phyloP scores from a whole-genome alignment of 2,797 vertebrate species.

The Kryptopterus vitreolus region DNA sequence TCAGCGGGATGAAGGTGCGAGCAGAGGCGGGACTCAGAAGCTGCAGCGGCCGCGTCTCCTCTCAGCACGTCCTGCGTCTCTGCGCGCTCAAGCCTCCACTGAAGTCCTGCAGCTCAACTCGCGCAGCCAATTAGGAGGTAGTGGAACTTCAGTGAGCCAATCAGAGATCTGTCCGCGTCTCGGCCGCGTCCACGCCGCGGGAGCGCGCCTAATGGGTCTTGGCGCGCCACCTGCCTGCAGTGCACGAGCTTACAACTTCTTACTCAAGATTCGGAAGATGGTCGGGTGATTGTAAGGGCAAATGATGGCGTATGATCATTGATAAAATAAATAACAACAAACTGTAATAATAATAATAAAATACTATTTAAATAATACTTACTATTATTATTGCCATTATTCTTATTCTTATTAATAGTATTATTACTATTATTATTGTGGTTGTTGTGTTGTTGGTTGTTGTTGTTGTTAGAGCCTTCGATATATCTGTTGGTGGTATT shows the following conservation, averaged over 20 bases:
- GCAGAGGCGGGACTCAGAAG: neutral
- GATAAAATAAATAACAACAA: too few species aligned
- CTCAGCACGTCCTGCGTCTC: constrained; percentile 49
- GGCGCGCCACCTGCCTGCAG: constrained; percentile 43
- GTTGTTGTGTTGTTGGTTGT: too few species aligned
- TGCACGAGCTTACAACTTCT: neutral
- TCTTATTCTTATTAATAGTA: too few species aligned
- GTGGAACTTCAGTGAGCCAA: constrained; percentile 37
- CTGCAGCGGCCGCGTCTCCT: constrained; percentile 6
- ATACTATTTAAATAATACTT: too few species aligned
- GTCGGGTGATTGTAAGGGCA: too few species aligned
- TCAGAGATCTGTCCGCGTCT: constrained; percentile 35
- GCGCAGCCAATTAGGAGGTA: constrained; percentile 18
- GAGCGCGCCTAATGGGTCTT: neutral
- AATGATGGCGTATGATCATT: too few species aligned
- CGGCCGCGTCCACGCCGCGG: neutral
- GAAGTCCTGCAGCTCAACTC: constrained; percentile 35
- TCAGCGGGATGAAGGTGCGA: neutral
- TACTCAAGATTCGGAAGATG: neutral
- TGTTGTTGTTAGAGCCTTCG: too few species aligned
- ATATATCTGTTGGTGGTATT: too few species aligned
- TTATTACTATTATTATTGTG: too few species aligned
- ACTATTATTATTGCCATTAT: too few species aligned
- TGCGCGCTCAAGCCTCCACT: constrained; percentile 31
- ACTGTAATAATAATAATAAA: too few species aligned